A percentile compares a stretch with the other conserved stretches of the same genome.
phyloP scores from a whole-genome alignment of 2,113 vertebrate species.

The Xiphorhynchus elegans region DNA sequence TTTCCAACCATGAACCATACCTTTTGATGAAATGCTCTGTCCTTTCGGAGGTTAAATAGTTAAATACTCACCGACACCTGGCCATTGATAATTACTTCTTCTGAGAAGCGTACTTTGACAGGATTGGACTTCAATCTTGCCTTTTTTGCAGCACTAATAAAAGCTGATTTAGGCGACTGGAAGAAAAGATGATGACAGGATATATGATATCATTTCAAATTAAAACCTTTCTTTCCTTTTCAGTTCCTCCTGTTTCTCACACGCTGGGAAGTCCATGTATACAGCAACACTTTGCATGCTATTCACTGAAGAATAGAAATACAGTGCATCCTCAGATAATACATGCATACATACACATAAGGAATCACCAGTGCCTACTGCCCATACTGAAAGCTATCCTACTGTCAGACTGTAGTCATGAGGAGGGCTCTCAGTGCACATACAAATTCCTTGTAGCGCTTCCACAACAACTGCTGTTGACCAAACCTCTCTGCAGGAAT shows the following conservation, averaged over 20 bases:
- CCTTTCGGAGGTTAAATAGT: background rate
- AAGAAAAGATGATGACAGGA: slow-evolving; percentile 51
- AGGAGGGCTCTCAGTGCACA: background rate
- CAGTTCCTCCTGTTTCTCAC: background rate
- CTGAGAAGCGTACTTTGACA: slow-evolving; percentile 97
- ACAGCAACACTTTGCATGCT: background rate
- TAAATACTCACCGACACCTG: slow-evolving; percentile 92
- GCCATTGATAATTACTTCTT: slow-evolving; percentile 98
- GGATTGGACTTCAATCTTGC: slow-evolving; percentile 99
- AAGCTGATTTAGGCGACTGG: slow-evolving; percentile 98
- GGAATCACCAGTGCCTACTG: background rate
- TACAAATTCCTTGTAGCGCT: background rate
- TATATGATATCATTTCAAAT: slow-evolving; percentile 6
- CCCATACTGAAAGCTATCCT: background rate
- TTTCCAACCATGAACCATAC: background rate
- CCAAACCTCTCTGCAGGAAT: background rate
- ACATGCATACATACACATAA: background rate
- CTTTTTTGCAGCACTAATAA: slow-evolving; percentile 99
- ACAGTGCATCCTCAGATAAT: background rate
- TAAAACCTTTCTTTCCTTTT: background rate
- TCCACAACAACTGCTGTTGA: background rate
- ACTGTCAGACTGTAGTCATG: background rate
- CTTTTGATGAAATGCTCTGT: slow-evolving; percentile 9
- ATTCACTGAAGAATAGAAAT: background rate
- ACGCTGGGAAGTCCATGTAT: background rate